Conservation (phyloP, 2,113 vertebrate genomes). For the Nettapus auritus region DNA sequence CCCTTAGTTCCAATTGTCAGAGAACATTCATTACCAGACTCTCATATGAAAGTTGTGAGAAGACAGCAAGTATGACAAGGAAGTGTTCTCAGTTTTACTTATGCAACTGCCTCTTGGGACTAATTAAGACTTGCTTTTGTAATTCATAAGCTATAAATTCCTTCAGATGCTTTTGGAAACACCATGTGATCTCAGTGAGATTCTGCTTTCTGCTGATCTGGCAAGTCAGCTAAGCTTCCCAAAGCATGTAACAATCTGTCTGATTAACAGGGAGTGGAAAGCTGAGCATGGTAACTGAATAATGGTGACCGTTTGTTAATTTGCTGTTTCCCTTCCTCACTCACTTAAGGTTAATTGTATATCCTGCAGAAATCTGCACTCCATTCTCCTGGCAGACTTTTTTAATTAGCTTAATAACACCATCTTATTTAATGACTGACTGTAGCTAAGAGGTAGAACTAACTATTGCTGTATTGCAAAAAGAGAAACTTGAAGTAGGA, state of each 20-base stretch:
- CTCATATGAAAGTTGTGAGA: slow-evolving; percentile 48
- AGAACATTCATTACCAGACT: slow-evolving; percentile 68
- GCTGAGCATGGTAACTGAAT: not conserved
- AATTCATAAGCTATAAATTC: slow-evolving; percentile 75
- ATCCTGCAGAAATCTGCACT: slow-evolving; percentile 30
- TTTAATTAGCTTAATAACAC: slow-evolving; percentile 57
- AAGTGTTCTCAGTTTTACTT: slow-evolving; percentile 65
- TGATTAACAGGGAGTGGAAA: slow-evolving; percentile 28
- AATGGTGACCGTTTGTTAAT: slow-evolving; percentile 19
- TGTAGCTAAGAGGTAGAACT: not conserved
- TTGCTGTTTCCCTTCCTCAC: slow-evolving; percentile 42
- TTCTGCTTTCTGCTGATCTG: slow-evolving; percentile 54
- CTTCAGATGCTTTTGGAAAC: slow-evolving; percentile 58
- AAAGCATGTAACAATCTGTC: not conserved
- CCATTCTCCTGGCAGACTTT: slow-evolving; percentile 48
- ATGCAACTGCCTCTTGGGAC: slow-evolving; percentile 69
- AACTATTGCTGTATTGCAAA: not conserved
- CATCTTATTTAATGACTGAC: slow-evolving; percentile 50
- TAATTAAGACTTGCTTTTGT: slow-evolving; percentile 79
- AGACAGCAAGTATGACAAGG: slow-evolving; percentile 63
- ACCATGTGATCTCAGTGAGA: slow-evolving; percentile 25
- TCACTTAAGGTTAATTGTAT: slow-evolving; percentile 59
- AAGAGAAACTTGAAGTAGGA: not conserved
- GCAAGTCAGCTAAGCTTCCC: slow-evolving; percentile 37
- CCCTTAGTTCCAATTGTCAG: slow-evolving; percentile 65